Conservation (phyloP, 2,797 vertebrate species). For the Lophotriccus pileatus region DNA sequence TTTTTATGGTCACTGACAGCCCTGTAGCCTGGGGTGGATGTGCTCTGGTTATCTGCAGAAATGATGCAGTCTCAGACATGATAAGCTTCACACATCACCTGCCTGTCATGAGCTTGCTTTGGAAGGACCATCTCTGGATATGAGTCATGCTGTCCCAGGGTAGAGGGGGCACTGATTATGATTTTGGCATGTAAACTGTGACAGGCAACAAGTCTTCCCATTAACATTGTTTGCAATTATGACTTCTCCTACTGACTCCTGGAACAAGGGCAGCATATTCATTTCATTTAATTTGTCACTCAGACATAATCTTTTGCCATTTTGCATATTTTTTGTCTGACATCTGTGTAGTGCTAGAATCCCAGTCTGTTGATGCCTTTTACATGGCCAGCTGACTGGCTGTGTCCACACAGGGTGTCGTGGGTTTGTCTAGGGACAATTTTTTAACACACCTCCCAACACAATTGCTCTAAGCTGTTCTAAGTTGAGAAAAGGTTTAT, state of each 20-base stretch:
- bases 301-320: not conserved
- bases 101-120: not conserved
- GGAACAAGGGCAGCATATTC: not conserved
- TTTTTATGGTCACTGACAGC: not conserved
- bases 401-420: not conserved
- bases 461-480: too few relatives aligned
- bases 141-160: accelerated
- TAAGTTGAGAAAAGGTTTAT: too few relatives aligned
- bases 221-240: not conserved
- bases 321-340: not conserved
- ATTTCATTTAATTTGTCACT: not conserved
- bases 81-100: not conserved
- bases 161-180: not conserved
- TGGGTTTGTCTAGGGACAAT: too few relatives aligned
- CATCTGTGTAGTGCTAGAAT: not conserved
- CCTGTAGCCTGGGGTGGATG: not conserved
- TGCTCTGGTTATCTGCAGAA: not conserved
- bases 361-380: not conserved
- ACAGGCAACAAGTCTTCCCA: not conserved
- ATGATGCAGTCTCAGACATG: not conserved
- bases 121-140: not conserved
- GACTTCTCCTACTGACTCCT: not conserved
- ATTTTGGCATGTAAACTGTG: not conserved
- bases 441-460: too few relatives aligned
- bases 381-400: not conserved